These are phyloP conservation scores for Enteromius afrohamiltoni DNA, from an alignment of 2,797 vertebrate species.

Conservation along the genomic window DNA sequence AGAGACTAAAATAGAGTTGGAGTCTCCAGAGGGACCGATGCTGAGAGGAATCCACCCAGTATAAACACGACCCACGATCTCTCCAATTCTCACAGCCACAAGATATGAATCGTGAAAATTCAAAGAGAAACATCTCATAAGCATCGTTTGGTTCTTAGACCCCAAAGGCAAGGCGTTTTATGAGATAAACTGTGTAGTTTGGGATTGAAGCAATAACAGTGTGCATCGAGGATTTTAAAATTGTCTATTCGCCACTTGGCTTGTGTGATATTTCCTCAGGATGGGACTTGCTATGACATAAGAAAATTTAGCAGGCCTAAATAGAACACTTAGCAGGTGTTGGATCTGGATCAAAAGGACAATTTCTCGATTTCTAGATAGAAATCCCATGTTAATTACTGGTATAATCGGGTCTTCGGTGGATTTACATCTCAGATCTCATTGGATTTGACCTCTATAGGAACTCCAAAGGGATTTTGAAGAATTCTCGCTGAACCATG, in stretches of 20 bases:
- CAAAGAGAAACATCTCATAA: slow-evolving; percentile 51
- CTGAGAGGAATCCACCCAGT: slow-evolving; percentile 52
- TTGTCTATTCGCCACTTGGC: slow-evolving; percentile 18
- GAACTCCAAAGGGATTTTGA: slow-evolving; percentile 40
- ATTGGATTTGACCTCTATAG: slow-evolving; percentile 43
- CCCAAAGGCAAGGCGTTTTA: slow-evolving; percentile 32
- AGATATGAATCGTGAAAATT: slow-evolving; percentile 60
- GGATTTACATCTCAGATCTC: slow-evolving; percentile 24
- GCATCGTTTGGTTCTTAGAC: slow-evolving; percentile 40
- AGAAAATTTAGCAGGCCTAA: not conserved
- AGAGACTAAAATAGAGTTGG: slow-evolving; percentile 63
- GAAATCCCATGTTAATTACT: not conserved
- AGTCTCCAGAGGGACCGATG: slow-evolving; percentile 49
- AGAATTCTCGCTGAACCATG: slow-evolving; percentile 63
- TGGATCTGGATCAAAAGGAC: not conserved
- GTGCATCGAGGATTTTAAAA: slow-evolving; percentile 34
- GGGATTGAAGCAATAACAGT: slow-evolving; percentile 31
- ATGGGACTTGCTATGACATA: slow-evolving; percentile 22
- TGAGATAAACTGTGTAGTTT: slow-evolving; percentile 37
- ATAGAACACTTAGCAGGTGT: not conserved
- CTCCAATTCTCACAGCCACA: slow-evolving; percentile 44
- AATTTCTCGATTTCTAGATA: slow-evolving; percentile 27
- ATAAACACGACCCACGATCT: slow-evolving; percentile 36
- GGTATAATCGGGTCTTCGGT: slow-evolving; percentile 48
- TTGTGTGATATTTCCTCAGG: slow-evolving; percentile 38